Evolutionary conservation across 2,888 invertebrate species (phyloP), one percentile per base, ranked within the genome.

Genomic region (Morpho deidamia): DNA sequence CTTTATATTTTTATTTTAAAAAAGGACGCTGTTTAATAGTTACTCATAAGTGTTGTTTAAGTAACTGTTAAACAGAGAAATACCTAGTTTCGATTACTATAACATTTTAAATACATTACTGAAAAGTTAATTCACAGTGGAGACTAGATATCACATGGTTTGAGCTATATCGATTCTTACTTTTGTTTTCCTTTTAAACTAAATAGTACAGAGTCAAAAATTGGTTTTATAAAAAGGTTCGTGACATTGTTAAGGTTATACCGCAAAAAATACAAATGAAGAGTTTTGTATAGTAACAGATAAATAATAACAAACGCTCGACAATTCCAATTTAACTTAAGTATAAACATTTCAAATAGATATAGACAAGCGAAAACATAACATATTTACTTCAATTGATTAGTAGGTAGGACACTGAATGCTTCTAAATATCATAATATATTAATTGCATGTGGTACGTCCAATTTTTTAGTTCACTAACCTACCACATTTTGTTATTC

Each of bases 101-200:
- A 49, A 49, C 11, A 38, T 37, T 38, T 53, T 50, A 45, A 43
- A 53, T 53, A 53, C 38, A 55, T 55, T 49, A 52, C 39, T 76
- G 74, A 75, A 76, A 71, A 74, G 70, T 61, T 56, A 62, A 60
- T 64, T 72, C 71, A 78, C 55, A 78, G 78, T 80, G 82, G 82
- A 82, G 85, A 87, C 86, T 88, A 86, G 86, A 87, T 89, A 89
- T 89, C 88, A 88, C 88, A 87, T 86, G 83, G 77, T 83, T 86
- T 85, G 83, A 87, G 87, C 86, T 62, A 61, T 61, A 61, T 60
- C 55, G 58, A 62, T 62, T 62, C 53, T 52, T 58, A 48, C 43
- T 59, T 58, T 56, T 46, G 49, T 56, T 53, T 45, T 47, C 12
- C 52, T 55, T 55, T 48, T 51, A 51, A 53, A 53, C 47, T 50